phyloP scores from a whole-genome alignment of 2,113 vertebrate species.

The Ia io region DNA sequence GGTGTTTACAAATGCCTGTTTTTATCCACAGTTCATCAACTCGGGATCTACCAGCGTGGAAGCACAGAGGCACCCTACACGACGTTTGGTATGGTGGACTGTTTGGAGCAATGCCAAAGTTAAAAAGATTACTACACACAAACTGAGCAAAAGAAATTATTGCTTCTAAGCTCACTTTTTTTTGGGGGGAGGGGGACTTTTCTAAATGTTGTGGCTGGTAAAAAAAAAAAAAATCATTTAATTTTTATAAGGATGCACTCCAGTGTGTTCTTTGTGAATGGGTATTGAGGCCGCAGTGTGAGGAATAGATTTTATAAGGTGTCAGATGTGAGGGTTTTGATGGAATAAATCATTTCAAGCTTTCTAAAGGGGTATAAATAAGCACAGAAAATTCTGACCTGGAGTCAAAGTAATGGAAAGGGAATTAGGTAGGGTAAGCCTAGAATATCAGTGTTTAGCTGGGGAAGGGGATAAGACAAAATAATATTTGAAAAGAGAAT shows the following conservation, averaged over 20 bases:
- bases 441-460: background rate
- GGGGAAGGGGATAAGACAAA: background rate
- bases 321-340: background rate
- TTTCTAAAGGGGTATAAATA: background rate
- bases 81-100: background rate
- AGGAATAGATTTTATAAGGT: background rate
- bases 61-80: background rate
- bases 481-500: background rate
- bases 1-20: background rate
- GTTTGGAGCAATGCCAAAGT: background rate
- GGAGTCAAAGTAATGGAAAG: background rate
- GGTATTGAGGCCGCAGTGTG: background rate
- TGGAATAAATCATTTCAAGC: background rate
- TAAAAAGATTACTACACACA: background rate
- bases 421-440: background rate
- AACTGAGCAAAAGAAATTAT: background rate
- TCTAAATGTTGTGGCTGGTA: background rate
- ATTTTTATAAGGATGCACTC: background rate
- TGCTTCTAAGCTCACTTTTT: background rate
- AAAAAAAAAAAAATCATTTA: background rate
- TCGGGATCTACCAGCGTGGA: background rate
- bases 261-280: background rate
- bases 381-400: background rate
- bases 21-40: conserved; percentile 37
- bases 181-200: background rate